These are phyloP conservation scores for Drosophila fuyamai DNA, from an alignment of 1,140 invertebrate species.

Conservation along the genomic window DNA sequence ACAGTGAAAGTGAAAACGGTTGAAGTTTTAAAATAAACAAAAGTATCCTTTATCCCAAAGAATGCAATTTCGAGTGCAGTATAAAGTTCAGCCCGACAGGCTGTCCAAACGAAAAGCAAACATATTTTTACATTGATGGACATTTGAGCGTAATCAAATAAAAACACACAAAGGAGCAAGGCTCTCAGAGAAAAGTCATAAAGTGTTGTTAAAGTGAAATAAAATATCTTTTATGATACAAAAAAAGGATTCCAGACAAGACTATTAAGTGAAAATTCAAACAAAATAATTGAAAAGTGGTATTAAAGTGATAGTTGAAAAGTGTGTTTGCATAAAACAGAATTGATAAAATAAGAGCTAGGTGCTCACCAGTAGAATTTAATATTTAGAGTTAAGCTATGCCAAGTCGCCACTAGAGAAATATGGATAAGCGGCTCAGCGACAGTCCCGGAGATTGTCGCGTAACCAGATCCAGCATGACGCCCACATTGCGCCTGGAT, in stretches of 20 bases:
- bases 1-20: conserved; percentile 42
- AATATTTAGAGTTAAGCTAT: conserved; percentile 6
- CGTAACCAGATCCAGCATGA: conserved; percentile 71
- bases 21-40: conserved; percentile 10
- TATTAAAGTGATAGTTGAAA: background rate
- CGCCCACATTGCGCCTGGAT: conserved; percentile 58
- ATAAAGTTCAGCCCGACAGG: background rate
- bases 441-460: conserved; percentile 81
- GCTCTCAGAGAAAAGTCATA: background rate
- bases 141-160: background rate
- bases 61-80: background rate
- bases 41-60: background rate
- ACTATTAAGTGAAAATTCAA: background rate
- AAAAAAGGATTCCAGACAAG: background rate
- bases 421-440: conserved; percentile 63
- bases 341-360: background rate
- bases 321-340: conserved; percentile 1
- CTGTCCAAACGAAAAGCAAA: background rate
- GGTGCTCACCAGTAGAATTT: background rate
- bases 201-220: conserved; percentile 1
- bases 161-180: background rate
- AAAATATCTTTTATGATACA: background rate
- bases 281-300: background rate
- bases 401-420: conserved; percentile 12
- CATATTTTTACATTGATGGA: conserved; percentile 1